Evolutionary conservation across 1,140 invertebrate genomes (phyloP).

Genomic region (Solenopsis fugax): DNA sequence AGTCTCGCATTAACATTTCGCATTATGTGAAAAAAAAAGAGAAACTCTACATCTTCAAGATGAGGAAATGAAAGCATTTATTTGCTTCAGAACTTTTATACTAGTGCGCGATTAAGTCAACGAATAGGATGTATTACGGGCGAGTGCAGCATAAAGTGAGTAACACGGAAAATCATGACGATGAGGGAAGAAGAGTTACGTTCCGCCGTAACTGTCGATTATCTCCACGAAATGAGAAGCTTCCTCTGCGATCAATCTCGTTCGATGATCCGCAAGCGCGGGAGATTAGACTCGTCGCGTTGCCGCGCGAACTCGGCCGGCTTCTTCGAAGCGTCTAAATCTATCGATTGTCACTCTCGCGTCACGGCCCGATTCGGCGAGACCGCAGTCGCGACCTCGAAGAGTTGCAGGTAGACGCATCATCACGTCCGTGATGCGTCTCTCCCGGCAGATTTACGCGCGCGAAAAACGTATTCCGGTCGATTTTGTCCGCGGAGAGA

Average conservation of each 20-base stretch:
- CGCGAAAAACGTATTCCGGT: neutral
- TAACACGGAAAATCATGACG: conserved; percentile 45
- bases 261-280: conserved; percentile 1
- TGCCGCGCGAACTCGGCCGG: neutral
- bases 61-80: conserved; percentile 5
- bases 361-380: neutral
- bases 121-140: conserved; percentile 28
- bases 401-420: neutral
- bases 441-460: neutral
- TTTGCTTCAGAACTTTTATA: neutral
- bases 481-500: neutral
- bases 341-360: conserved; percentile 26
- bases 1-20: neutral
- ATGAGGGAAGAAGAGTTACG: conserved; percentile 12
- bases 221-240: conserved; percentile 2
- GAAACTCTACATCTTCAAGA: neutral
- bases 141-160: neutral
- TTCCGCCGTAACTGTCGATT: conserved; percentile 39
- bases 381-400: neutral
- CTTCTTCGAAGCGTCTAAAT: neutral
- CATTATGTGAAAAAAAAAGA: neutral
- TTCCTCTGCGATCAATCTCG: conserved; percentile 7
- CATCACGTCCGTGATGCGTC: neutral
- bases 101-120: neutral
- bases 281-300: conserved; percentile 33